Evolutionary conservation across 1,140 invertebrate species (phyloP), one percentile per base, ranked within the genome.

Genomic region (Diprion similis): DNA sequence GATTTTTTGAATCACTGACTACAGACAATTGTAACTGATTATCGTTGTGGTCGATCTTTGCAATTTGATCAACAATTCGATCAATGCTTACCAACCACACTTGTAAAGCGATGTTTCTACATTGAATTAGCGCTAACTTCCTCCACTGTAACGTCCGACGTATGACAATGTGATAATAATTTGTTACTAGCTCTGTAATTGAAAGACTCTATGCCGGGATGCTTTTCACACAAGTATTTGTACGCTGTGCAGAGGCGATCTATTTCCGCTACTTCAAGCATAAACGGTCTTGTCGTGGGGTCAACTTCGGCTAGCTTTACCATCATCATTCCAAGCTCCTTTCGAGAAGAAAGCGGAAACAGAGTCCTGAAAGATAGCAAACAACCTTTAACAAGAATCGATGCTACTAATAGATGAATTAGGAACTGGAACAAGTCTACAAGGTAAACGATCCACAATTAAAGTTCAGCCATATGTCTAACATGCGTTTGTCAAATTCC

Each of bases 191-290:
- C 89, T 81, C 92, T 90, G 78, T 91, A 92, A 81, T 97, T 89
- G 85, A 95, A 97, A 17, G 88, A 80, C 46, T 86, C 86, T 74
- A 96, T 85, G 75, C 92, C 90, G n/a, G 94, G 93, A 87, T 95
- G 87, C 77, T 91, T 87, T 69, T 92, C 87, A 72, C 94, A 90
- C 45, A 97, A 91, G 74, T 92, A 89, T 74, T 90, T 89, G 81
- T 98, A 99, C 7, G 93, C 93, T 77, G 92, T 89, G 77, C 94
- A 94, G 15, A 99, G 80, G 76, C 92, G 89, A 13, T 91, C 88
- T 83, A 97, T 94, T 81, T 99, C 95, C 71, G 93, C 92, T 71
- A 96, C 92, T 0, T 92, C 90, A 10, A 98, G 85, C 82, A 95
- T 88, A 77, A 90, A 93, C 0, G 96, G 90, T 79, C 92, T 89